A percentile compares a stretch with the other conserved stretches of the same genome.
Evolutionary conservation across 2,888 invertebrate genomes (phyloP).

Genomic region (Sinhomidia bicolor): DNA sequence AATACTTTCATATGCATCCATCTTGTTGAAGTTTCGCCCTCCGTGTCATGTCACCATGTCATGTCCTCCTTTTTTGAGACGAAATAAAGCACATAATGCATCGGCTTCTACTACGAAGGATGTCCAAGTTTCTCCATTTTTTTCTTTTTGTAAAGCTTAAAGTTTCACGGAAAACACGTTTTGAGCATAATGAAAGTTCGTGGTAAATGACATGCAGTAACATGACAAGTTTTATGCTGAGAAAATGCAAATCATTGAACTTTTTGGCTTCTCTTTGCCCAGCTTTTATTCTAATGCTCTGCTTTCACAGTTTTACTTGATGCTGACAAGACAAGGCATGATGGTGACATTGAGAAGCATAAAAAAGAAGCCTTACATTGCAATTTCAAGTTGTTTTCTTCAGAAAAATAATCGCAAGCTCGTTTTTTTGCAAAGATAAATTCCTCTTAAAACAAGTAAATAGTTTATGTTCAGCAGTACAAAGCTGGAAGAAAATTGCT

Average conservation of each 20-base stretch:
- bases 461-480: too few relatives aligned
- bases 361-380: too few relatives aligned
- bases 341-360: too few relatives aligned
- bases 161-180: too few relatives aligned
- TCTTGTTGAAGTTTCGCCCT: not conserved
- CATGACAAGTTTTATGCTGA: not conserved
- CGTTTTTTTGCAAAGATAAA: too few relatives aligned
- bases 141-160: not conserved
- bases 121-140: not conserved
- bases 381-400: too few relatives aligned
- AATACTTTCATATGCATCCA: not conserved
- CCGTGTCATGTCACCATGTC: not conserved
- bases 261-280: not conserved
- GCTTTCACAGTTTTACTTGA: too few relatives aligned
- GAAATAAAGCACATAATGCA: not conserved
- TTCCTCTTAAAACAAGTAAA: too few relatives aligned
- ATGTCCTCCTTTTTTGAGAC: not conserved
- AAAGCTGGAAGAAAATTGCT: too few relatives aligned
- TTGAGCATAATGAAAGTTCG: not conserved
- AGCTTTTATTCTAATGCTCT: too few relatives aligned
- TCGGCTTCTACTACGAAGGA: not conserved
- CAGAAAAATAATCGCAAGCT: too few relatives aligned
- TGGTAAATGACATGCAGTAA: not conserved
- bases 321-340: too few relatives aligned
- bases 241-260: not conserved